Conservation (phyloP, 2,888 invertebrate species). For the Euzetes globulus region DNA sequence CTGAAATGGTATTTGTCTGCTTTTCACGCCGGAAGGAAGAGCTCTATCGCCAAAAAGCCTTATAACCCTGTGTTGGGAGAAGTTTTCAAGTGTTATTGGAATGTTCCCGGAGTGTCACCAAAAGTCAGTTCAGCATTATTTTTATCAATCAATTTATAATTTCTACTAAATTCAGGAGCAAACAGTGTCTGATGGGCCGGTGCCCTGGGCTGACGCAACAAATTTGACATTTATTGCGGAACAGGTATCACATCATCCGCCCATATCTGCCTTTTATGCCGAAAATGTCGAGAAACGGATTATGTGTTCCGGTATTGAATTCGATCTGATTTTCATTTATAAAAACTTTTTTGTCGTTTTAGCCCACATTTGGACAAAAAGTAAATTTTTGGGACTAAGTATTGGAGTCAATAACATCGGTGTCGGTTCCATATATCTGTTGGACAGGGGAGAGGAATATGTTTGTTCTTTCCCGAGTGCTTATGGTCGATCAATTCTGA, state of each 20-base stretch:
- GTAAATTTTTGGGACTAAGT: slow-evolving; percentile 94
- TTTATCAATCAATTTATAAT: not conserved
- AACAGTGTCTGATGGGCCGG: slow-evolving; percentile 40
- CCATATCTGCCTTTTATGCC: slow-evolving; percentile 96
- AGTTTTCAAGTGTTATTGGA: slow-evolving; percentile 53
- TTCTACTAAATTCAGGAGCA: slow-evolving; percentile 3
- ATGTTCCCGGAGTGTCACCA: slow-evolving; percentile 41
- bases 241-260: slow-evolving; percentile 98
- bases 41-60: slow-evolving; percentile 51
- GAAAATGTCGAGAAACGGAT: slow-evolving; percentile 86
- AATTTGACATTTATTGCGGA: slow-evolving; percentile 92
- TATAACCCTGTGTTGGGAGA: slow-evolving; percentile 55
- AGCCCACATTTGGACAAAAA: slow-evolving; percentile 98
- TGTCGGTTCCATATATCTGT: slow-evolving; percentile 77
- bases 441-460: slow-evolving; percentile 88
- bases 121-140: slow-evolving; percentile 62
- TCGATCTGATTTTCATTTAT: not conserved
- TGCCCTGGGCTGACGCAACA: slow-evolving; percentile 47
- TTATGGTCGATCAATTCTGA: slow-evolving; percentile 92
- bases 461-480: slow-evolving; percentile 95
- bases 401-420: slow-evolving; percentile 92
- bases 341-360: not conserved
- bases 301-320: slow-evolving; percentile 59
- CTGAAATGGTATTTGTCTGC: slow-evolving; percentile 96
- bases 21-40: slow-evolving; percentile 93